A percentile compares a stretch with the other conserved stretches of the same genome.
Conservation (phyloP, 2,888 invertebrate species). For the Scaeva pyrastri region DNA sequence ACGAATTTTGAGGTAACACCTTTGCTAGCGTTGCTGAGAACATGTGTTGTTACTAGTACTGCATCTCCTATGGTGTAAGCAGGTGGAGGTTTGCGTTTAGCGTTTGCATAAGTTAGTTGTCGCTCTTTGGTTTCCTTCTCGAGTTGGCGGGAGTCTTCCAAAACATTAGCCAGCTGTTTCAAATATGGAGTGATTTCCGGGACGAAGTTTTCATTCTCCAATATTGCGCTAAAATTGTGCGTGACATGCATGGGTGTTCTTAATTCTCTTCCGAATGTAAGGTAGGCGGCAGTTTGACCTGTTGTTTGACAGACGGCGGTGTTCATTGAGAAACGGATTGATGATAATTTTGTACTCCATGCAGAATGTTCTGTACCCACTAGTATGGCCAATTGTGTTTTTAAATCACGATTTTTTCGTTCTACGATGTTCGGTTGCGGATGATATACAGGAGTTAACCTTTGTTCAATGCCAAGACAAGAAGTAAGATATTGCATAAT, state of each 20-base stretch:
- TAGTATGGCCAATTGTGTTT: constrained; percentile 42
- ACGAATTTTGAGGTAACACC: neutral
- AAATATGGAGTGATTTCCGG: constrained; percentile 5
- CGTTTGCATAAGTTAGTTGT: neutral
- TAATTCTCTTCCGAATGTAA: constrained; percentile 80
- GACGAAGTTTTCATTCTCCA: neutral
- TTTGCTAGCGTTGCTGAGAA: no score
- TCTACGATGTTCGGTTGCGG: constrained; percentile 16
- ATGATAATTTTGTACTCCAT: constrained; percentile 74
- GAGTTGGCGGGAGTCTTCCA: constrained; percentile 5
- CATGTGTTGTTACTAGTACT: no score
- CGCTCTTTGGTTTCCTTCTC: neutral
- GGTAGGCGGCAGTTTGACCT: constrained; percentile 78
- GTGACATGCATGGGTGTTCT: constrained; percentile 70
- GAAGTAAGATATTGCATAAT: constrained; percentile 78
- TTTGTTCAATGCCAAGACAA: constrained; percentile 1
- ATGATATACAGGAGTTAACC: constrained; percentile 76
- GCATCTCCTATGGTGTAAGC: no score
- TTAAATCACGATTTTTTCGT: no score
- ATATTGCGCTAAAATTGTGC: constrained; percentile 2
- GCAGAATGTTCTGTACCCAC: constrained; percentile 31
- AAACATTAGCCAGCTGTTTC: constrained; percentile 7
- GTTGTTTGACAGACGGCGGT: constrained; percentile 77
- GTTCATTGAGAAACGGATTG: constrained; percentile 81
- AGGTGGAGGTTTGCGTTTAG: constrained; percentile 1